These are phyloP conservation scores for Scaptomyza hsui DNA, from an alignment of 1,140 invertebrate species.

Conservation along the genomic window DNA sequence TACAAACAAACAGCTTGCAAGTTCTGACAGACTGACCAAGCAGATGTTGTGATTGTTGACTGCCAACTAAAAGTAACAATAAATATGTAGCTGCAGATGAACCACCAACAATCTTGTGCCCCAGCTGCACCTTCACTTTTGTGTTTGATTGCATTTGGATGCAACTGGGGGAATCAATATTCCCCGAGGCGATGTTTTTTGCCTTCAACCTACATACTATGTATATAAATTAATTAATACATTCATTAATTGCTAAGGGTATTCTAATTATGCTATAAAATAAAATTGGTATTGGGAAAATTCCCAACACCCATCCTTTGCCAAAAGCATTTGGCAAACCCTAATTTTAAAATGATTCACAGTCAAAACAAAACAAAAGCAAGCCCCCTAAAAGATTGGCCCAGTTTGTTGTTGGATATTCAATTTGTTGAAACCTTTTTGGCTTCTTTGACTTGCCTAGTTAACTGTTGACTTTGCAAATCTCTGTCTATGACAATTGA, in stretches of 20 bases:
- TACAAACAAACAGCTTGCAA: neutral
- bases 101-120: slow-evolving; percentile 10
- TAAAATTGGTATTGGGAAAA: too few relatives aligned
- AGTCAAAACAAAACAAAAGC: slow-evolving; percentile 45
- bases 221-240: slow-evolving; percentile 25
- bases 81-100: slow-evolving; percentile 9
- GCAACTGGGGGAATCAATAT: slow-evolving; percentile 14
- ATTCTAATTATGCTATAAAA: too few relatives aligned
- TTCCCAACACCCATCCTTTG: slow-evolving; percentile 9
- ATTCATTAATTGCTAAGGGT: slow-evolving; percentile 8
- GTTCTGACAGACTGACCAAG: slow-evolving; percentile 11
- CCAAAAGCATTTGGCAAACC: neutral
- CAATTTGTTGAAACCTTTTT: slow-evolving; percentile 76
- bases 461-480: slow-evolving; percentile 60
- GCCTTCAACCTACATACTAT: neutral
- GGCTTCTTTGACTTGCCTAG: slow-evolving; percentile 68
- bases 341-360: slow-evolving; percentile 7
- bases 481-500: slow-evolving; percentile 41
- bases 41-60: neutral
- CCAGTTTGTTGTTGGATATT: slow-evolving; percentile 56
- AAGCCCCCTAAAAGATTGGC: slow-evolving; percentile 45
- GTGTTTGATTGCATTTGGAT: slow-evolving; percentile 4
- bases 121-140: slow-evolving; percentile 38
- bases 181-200: slow-evolving; percentile 25
- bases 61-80: slow-evolving; percentile 4